Conservation (phyloP, 2,113 vertebrate species). For the Tragelaphus scriptus region DNA sequence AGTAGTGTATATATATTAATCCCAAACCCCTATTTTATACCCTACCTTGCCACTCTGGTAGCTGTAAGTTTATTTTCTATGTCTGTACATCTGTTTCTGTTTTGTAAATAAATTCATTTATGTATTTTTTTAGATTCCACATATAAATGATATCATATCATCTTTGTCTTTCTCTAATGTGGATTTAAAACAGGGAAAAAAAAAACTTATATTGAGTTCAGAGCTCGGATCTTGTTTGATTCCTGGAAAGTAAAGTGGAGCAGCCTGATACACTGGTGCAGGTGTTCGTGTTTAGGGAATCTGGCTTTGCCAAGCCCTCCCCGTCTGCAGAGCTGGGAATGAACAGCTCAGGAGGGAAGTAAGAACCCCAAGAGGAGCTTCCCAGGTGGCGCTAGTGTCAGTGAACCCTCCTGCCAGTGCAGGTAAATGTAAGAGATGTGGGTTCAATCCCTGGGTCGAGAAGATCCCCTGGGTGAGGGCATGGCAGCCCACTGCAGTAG, state of each 20-base stretch:
- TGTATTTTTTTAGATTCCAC: neutral
- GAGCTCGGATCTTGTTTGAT: neutral
- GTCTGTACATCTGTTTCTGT: neutral
- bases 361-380: neutral
- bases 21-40: neutral
- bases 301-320: neutral
- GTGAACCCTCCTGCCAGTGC: neutral
- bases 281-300: accelerated
- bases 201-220: neutral
- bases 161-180: neutral
- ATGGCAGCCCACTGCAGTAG: neutral
- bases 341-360: neutral
- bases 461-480: neutral
- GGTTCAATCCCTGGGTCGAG: neutral
- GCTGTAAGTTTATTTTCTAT: neutral
- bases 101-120: neutral
- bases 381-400: neutral
- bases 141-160: neutral
- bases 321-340: neutral
- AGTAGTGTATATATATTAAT: neutral
- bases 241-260: neutral
- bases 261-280: accelerated
- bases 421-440: neutral
- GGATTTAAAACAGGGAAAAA: neutral
- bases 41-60: neutral